Base-by-base conservation (phyloP, 2,113 vertebrate species). In the Antechinus flavipes region DNA sequence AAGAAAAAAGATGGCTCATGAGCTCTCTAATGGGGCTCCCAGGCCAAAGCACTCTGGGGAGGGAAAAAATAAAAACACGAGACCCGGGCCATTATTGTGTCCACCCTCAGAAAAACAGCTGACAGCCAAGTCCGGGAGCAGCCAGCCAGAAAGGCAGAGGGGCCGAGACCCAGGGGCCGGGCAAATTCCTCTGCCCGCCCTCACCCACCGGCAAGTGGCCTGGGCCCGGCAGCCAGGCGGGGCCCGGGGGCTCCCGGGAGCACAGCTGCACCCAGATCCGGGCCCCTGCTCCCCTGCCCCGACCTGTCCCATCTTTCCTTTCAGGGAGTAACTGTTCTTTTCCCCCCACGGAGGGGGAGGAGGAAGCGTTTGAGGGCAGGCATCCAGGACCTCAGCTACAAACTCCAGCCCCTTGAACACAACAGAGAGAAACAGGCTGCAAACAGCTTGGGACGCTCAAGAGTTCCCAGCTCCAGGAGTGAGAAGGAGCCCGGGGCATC, bases 31-130 rank as follows among this genome's bases (percentile, higher is more conserved):
- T 12, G 26, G 49, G 24, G 61, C 55, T 90, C 95, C 26, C 12
- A 90, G 91, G 68, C 92, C 90, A 97, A 46, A 50, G 61, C 53
- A 92, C 91, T 93, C 97, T 95, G 54, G 16, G 95, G 89, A 97
- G 93, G 93, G 50, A 10, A 12, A n/a, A 97, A 97, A 97, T 97
- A 93, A 97, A 97, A 98, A 95, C 95, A 97, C 76, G 95, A 93
- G 61, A 93, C 89, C 95, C 52, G 93, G 93, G 90, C 93, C 61
- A 6, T 68, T n/a, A 91, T 52, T 92, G 94, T 61, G 89, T 93
- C 95, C 53, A 54, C 54, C 92, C 97, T 91, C 94, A 94, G 90
- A 90, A 95, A 97, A 97, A 98, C 98, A 98, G 97, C 97, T 98
- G 97, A 97, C 89, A 0, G 95, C 96, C 95, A 95, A 91, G 42